Base-by-base conservation (phyloP, 2,797 vertebrate species). In the Miichthys miiuy region DNA sequence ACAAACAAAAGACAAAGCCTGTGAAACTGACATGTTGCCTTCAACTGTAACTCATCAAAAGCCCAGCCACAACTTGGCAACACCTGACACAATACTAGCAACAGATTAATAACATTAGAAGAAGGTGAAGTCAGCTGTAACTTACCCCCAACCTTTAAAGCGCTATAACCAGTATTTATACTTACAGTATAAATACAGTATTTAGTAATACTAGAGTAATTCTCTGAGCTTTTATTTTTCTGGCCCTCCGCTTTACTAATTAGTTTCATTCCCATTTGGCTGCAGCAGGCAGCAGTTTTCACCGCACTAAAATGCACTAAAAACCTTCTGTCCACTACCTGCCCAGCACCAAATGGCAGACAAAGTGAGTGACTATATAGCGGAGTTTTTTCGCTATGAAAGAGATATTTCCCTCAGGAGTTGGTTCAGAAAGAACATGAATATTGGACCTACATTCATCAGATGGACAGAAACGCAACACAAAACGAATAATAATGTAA, bases 1-100 rank as follows among this genome's bases (percentile, higher is more conserved):
- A 66, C 61, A 75, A 34, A 46, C 27, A 46, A 30, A 25, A 71
- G 21, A 67, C 48, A 42, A 52, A 64, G 46, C 13, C 9, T 71
- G 21, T 54, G 23, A 82, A 79, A 71, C 34, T 50, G 68, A 71
- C 50, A 34, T 41, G 18, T 10, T 58, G 20, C 12, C 13, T 52
- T 67, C 66, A 12, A 55, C 50, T 70, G 47, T 14, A 38, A 18
- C 38, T 61, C 57, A 57, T 72, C 64, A 67, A 46, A 69, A 63
- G 38, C 27, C 8, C 4, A n/a, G 38, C 14, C 38, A 41, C 52
- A 67, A 8, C 21, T 3, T 21, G 9, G 13, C 50, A 72, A 70
- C 21, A 8, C 10, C 42, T 50, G 10, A 52, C 11, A 63, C 42
- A 52, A 47, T 16, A 47, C 38, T 51, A 68, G 56, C 4, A 42